A percentile compares a stretch with the other conserved stretches of the same genome.
Evolutionary conservation across 2,797 vertebrate species (phyloP).

Genomic region (Malacoraja senta): DNA sequence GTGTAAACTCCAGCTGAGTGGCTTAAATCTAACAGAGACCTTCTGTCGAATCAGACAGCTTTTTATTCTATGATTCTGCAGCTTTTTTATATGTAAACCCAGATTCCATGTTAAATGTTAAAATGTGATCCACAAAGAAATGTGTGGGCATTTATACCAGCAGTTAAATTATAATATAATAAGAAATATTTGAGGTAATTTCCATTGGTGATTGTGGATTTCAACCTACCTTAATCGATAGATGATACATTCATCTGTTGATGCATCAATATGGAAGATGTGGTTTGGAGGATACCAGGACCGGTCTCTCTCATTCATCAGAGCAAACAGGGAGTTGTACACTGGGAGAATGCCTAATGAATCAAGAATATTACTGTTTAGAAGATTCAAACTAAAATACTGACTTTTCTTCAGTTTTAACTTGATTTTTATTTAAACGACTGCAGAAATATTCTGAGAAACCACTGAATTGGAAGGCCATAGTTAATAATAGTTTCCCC

Average conservation of each 20-base stretch:
- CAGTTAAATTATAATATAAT: background rate
- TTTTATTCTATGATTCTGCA: too few species aligned
- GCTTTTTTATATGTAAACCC: too few species aligned
- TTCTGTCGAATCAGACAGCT: too few species aligned
- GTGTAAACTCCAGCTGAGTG: too few species aligned
- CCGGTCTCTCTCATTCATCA: conserved; percentile 79
- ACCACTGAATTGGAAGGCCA: background rate
- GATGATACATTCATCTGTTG: conserved; percentile 62
- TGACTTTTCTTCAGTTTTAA: background rate
- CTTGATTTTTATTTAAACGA: background rate
- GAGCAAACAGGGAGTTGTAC: conserved; percentile 77
- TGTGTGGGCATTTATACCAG: background rate
- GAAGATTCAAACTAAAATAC: background rate
- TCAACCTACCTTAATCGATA: conserved; percentile 75
- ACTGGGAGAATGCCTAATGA: conserved; percentile 75
- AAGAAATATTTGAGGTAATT: background rate
- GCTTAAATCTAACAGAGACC: too few species aligned
- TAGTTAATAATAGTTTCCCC: background rate
- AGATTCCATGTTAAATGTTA: too few species aligned
- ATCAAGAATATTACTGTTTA: conserved; percentile 43
- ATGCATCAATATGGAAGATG: conserved; percentile 72
- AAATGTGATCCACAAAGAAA: background rate
- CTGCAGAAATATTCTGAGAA: too few species aligned
- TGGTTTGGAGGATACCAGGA: conserved; percentile 88
- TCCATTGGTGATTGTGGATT: background rate